Conservation (phyloP, 2,797 vertebrate genomes). For the Orientallactaga sibirica region DNA sequence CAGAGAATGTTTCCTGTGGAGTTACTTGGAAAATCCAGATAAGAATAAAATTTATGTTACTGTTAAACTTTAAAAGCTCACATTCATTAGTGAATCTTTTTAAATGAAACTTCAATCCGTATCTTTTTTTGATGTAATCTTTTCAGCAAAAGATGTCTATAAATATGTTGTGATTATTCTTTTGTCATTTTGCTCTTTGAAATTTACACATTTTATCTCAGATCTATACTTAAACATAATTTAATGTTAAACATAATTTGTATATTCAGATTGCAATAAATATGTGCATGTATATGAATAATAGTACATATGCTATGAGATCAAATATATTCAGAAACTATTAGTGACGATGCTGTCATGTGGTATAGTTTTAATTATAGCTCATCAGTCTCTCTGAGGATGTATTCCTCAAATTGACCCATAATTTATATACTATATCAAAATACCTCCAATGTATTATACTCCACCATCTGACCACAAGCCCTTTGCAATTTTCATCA, state of each 20-base stretch:
- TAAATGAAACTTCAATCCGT: not conserved
- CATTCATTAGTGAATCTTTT: not conserved
- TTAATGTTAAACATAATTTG: not conserved
- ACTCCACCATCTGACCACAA: not conserved
- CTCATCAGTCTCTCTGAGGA: not conserved
- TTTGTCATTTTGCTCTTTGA: not conserved
- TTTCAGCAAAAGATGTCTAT: not conserved
- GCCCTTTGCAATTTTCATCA: not conserved
- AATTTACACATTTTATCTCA: not conserved
- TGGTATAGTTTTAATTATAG: not conserved
- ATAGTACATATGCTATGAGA: not conserved
- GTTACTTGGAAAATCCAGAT: not conserved
- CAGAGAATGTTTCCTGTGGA: not conserved
- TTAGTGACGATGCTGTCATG: not conserved
- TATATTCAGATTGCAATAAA: not conserved
- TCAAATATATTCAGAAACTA: not conserved
- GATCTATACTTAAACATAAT: slow-evolving; percentile 10
- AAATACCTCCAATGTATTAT: not conserved
- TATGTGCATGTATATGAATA: not conserved
- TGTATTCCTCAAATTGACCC: not conserved
- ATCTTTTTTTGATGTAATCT: not conserved
- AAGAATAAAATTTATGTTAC: slow-evolving; percentile 1
- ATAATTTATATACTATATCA: not conserved
- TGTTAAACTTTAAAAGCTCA: not conserved
- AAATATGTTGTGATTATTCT: not conserved